A percentile compares a stretch with the other conserved stretches of the same genome.
These are phyloP conservation scores for Teinopalpus imperialis DNA, from an alignment of 2,888 invertebrate genomes.

Conservation along the genomic window DNA sequence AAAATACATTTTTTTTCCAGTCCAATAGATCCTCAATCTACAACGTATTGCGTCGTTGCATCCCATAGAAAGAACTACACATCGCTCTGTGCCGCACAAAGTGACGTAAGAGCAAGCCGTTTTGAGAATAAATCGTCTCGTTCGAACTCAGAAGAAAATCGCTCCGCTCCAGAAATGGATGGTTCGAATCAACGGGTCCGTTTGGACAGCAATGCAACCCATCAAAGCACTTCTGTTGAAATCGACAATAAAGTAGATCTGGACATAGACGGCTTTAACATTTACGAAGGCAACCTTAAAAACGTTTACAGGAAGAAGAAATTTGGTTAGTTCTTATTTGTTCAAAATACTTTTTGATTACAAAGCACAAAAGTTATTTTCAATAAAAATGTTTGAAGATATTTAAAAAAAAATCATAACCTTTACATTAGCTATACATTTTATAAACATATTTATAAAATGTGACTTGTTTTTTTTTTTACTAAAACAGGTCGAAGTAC, in stretches of 20 bases:
- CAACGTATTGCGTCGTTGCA: constrained; percentile 70
- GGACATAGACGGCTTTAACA: constrained; percentile 47
- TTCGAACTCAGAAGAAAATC: constrained; percentile 37
- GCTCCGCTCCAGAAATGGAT: constrained; percentile 33
- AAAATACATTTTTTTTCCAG: constrained; percentile 39
- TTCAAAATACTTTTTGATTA: too few species aligned
- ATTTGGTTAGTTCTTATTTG: constrained; percentile 56
- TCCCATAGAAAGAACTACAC: constrained; percentile 68
- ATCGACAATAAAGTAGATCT: constrained; percentile 57
- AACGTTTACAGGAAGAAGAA: constrained; percentile 61
- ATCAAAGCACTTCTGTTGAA: constrained; percentile 37
- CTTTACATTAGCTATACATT: too few species aligned
- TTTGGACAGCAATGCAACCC: constrained; percentile 28
- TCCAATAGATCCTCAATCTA: constrained; percentile 72
- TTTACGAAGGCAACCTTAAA: constrained; percentile 57
- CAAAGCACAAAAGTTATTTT: too few species aligned
- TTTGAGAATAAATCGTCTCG: constrained; percentile 48
- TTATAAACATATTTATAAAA: too few species aligned
- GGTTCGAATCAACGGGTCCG: constrained; percentile 28
- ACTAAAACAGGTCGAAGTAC: constrained; percentile 66
- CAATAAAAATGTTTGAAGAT: too few species aligned
- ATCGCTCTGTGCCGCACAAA: constrained; percentile 68
- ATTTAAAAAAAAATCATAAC: too few species aligned
- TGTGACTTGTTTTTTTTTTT: constrained; percentile 1
- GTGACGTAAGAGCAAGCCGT: constrained; percentile 49